These are phyloP conservation scores for Acyrthosiphon pisum DNA, from an alignment of 1,140 invertebrate genomes.

Conservation along the genomic window DNA sequence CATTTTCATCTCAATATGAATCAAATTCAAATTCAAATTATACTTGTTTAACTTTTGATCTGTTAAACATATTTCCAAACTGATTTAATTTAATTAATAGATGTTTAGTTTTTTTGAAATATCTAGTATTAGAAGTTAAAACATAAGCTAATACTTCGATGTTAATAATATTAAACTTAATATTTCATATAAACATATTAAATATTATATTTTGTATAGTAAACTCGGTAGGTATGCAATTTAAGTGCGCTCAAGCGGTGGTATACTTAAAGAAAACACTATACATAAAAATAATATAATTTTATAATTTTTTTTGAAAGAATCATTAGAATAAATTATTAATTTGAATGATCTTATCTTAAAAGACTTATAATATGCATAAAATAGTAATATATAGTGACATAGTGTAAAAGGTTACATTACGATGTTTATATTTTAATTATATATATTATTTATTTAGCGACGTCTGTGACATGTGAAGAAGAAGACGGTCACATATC, in stretches of 20 bases:
- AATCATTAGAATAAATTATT: background rate
- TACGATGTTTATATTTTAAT: background rate
- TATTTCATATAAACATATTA: too few relatives aligned
- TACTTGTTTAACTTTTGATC: too few relatives aligned
- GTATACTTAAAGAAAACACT: background rate
- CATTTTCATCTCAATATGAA: background rate
- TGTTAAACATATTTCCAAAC: too few relatives aligned
- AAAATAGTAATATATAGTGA: background rate
- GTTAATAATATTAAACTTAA: too few relatives aligned
- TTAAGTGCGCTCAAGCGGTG: background rate
- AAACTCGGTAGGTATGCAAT: too few relatives aligned
- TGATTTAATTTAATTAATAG: too few relatives aligned
- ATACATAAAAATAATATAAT: background rate
- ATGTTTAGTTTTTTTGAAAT: too few relatives aligned
- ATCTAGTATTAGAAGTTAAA: too few relatives aligned
- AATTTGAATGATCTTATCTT: too few relatives aligned
- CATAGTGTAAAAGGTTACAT: background rate
- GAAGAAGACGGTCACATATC: constrained; percentile 94
- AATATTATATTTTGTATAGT: too few relatives aligned
- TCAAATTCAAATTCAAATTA: background rate
- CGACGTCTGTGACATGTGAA: constrained; percentile 86
- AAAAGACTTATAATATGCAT: background rate
- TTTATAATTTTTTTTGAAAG: background rate
- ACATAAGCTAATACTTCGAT: too few relatives aligned
- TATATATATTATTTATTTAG: constrained; percentile 64